Percentiles rank a stretch among this genome's conserved stretches.
Conservation (phyloP, 2,113 vertebrate species). For the Pitta sordida region DNA sequence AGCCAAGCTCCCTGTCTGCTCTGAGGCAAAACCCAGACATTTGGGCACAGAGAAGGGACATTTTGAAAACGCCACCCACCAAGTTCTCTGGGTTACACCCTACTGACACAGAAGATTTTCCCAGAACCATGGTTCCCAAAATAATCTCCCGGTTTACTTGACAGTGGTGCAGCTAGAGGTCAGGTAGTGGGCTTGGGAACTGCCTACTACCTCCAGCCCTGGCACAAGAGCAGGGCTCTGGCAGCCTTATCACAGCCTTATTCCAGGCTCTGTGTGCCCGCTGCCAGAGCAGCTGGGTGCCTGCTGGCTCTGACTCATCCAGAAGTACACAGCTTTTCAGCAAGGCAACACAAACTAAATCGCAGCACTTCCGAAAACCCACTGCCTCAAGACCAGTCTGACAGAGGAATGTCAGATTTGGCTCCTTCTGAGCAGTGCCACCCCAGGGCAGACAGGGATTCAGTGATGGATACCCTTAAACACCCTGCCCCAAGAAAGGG, state of each 20-base stretch:
- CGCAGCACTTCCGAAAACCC: not conserved
- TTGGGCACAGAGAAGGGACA: not conserved
- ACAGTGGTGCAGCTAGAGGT: not conserved
- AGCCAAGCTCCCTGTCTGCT: not conserved
- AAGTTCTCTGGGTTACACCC: not conserved
- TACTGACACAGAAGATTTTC: not conserved
- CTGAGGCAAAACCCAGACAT: not conserved
- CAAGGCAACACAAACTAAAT: not conserved
- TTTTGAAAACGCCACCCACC: not conserved
- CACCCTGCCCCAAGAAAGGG: not conserved
- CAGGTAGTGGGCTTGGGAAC: not conserved
- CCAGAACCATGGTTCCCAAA: not conserved
- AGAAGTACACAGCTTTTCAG: not conserved
- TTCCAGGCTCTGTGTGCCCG: not conserved
- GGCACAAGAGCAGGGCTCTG: not conserved
- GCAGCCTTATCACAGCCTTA: not conserved
- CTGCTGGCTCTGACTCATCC: not conserved
- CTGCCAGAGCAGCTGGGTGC: not conserved
- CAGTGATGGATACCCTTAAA: not conserved
- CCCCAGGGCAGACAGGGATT: rapidly evolving
- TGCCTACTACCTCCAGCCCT: not conserved
- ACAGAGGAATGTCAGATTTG: not conserved
- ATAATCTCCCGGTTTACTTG: not conserved
- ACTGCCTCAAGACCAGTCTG: not conserved
- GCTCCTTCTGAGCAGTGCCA: not conserved